Evolutionary conservation across 2,113 vertebrate genomes (phyloP).

Genomic region (Leucosticte australis): DNA sequence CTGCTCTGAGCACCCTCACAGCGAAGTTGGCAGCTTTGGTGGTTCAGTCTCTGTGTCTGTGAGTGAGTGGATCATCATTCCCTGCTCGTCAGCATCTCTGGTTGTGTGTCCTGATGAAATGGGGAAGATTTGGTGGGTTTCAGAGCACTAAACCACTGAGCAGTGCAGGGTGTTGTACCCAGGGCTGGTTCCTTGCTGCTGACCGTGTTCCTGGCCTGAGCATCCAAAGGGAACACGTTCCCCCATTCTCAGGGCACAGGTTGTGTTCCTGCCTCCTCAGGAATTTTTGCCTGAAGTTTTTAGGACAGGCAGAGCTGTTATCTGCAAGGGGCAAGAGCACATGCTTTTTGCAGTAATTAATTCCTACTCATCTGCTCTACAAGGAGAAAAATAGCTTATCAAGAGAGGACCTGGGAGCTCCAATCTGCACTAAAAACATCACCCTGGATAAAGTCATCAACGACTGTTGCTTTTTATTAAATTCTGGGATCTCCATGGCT

Average conservation of each 20-base stretch:
- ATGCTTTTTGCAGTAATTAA: not conserved
- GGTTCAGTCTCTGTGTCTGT: not conserved
- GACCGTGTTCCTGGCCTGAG: not conserved
- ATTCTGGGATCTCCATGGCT: not conserved
- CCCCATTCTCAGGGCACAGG: not conserved
- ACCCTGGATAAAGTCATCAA: not conserved
- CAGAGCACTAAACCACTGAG: not conserved
- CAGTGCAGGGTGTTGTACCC: not conserved
- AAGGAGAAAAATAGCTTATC: not conserved
- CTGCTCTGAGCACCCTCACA: not conserved
- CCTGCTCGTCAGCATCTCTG: not conserved
- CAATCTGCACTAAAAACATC: accelerated
- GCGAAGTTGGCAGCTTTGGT: accelerated
- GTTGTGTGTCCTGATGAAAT: accelerated
- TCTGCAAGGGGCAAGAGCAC: not conserved
- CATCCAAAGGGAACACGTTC: accelerated
- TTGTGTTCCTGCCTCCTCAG: accelerated
- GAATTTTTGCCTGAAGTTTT: not conserved
- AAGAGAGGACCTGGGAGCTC: accelerated
- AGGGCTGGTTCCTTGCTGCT: not conserved
- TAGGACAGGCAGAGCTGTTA: not conserved
- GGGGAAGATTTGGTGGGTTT: not conserved
- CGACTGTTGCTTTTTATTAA: accelerated
- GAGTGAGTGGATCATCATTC: accelerated
- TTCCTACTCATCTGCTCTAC: not conserved